phyloP scores from a whole-genome alignment of 1,140 invertebrate species.

The Caenorhabditis elegans region WBcel235 BX284602.5:8536001-8536500 shows the following conservation, averaged over 20 bases:
- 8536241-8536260: too few species aligned
- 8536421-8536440: neutral
- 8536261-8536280: too few species aligned
- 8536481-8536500: neutral
- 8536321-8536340: too few species aligned
- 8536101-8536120: neutral
- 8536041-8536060: too few species aligned
- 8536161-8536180: neutral
- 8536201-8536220: slow-evolving; percentile 10
- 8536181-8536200: neutral
- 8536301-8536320: too few species aligned
- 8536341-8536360: too few species aligned
- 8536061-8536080: too few species aligned
- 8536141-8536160: slow-evolving; percentile 22
- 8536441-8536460: neutral
- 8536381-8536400: neutral
- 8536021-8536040: too few species aligned
- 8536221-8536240: too few species aligned
- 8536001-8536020: too few species aligned
- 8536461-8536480: neutral
- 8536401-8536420: neutral
- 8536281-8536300: too few species aligned
- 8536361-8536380: neutral
- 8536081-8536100: neutral
- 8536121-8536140: neutral